Percentiles rank a stretch among this genome's conserved stretches.
Evolutionary conservation across 2,113 vertebrate species (phyloP).

Genomic region (Electrona antarctica): DNA sequence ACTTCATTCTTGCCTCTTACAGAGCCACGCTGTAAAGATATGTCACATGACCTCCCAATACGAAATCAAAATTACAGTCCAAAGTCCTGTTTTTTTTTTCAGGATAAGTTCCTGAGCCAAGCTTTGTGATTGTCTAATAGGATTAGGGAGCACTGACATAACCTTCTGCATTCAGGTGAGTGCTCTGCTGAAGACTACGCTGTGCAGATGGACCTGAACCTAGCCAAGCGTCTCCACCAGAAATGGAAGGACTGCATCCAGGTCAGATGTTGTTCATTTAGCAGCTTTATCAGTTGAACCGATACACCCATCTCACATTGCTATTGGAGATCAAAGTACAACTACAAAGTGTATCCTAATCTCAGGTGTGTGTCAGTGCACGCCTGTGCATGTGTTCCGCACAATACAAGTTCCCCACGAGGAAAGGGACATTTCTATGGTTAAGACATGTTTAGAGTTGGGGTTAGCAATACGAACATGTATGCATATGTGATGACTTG

Average conservation of each 20-base stretch:
- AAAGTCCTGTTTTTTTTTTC: no score
- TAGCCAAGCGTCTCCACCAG: constrained; percentile 93
- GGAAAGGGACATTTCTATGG: no score
- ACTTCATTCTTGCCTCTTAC: no score
- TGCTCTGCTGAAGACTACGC: constrained; percentile 88
- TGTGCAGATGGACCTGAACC: constrained; percentile 92
- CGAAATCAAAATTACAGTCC: background rate
- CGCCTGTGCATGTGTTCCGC: background rate
- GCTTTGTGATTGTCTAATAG: background rate
- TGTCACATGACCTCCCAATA: background rate
- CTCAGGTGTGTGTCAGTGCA: background rate
- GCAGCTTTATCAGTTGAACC: background rate
- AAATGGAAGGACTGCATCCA: constrained; percentile 96
- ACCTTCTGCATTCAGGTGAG: constrained; percentile 71
- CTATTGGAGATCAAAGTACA: background rate
- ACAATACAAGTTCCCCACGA: no score
- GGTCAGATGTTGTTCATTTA: constrained; percentile 75
- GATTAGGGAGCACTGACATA: background rate
- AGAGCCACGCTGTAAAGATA: background rate
- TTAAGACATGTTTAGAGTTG: no score
- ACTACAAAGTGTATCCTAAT: background rate
- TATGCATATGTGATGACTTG: background rate
- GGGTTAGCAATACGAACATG: background rate
- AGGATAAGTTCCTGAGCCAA: background rate
- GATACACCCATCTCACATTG: background rate